Conservation (phyloP, 1,140 invertebrate species). For the Drosophila bipectinata region DNA sequence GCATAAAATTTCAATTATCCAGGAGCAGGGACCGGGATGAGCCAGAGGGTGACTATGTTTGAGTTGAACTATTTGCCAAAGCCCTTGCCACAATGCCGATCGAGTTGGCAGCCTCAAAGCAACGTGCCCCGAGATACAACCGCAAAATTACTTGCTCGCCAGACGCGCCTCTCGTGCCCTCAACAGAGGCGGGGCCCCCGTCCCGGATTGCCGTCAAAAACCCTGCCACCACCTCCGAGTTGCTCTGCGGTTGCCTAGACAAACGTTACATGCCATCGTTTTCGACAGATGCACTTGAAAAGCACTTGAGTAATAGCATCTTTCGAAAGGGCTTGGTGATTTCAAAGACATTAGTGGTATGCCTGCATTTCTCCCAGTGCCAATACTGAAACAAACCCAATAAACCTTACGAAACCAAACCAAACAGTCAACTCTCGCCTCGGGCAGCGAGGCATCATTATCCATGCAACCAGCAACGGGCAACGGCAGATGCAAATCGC, state of each 20-base stretch:
- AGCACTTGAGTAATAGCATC: background rate
- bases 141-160: slow-evolving; percentile 75
- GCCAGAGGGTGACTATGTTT: slow-evolving; percentile 44
- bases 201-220: background rate
- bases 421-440: slow-evolving; percentile 42
- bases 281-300: background rate
- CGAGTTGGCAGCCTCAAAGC: slow-evolving; percentile 71
- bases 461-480: slow-evolving; percentile 32
- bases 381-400: background rate
- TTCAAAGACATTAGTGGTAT: background rate
- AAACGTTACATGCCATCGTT: slow-evolving; percentile 27
- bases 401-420: background rate
- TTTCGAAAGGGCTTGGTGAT: background rate
- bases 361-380: background rate
- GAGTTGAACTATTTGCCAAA: slow-evolving; percentile 52
- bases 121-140: slow-evolving; percentile 72
- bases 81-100: slow-evolving; percentile 33
- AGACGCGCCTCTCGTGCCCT: slow-evolving; percentile 40
- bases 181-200: background rate
- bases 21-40: background rate
- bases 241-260: slow-evolving; percentile 54
- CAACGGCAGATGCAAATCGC: slow-evolving; percentile 68
- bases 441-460: slow-evolving; percentile 51
- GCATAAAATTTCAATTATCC: slow-evolving; percentile 61
- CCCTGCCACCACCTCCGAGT: slow-evolving; percentile 3